Percentiles rank a stretch among this genome's conserved stretches.
Evolutionary conservation across 2,888 invertebrate genomes (phyloP).

Genomic region (Ormyrus thymus): DNA sequence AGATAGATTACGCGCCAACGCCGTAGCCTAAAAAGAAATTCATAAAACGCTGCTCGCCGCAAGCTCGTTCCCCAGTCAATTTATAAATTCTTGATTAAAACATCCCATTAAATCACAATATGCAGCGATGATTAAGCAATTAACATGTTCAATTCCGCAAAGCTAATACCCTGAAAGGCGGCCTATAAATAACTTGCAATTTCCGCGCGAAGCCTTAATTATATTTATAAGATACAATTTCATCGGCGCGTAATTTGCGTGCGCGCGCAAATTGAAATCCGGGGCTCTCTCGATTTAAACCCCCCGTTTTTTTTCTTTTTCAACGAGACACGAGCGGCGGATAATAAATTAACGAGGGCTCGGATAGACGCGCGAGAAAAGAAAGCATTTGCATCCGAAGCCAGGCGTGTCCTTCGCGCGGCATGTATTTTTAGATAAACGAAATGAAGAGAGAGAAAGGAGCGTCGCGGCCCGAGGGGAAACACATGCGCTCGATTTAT

Average conservation of each 20-base stretch:
- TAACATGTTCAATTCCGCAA: too few species aligned
- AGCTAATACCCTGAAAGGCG: not conserved
- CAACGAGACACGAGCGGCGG: constrained; percentile 1
- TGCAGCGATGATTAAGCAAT: not conserved
- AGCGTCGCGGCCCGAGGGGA: constrained; percentile 16
- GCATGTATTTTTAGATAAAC: constrained; percentile 47
- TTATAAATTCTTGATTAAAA: not conserved
- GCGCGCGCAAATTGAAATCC: constrained; percentile 52
- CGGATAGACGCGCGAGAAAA: constrained; percentile 38
- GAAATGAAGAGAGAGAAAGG: constrained; percentile 31
- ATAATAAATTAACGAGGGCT: constrained; percentile 44
- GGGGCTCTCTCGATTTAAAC: constrained; percentile 47
- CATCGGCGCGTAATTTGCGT: constrained; percentile 41
- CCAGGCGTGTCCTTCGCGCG: constrained; percentile 38
- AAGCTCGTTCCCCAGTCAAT: not conserved
- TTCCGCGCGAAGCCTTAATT: constrained; percentile 24
- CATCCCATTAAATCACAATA: not conserved
- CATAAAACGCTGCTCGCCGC: too few species aligned
- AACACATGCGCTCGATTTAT: constrained; percentile 51
- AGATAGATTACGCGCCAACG: too few species aligned
- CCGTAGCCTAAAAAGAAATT: too few species aligned
- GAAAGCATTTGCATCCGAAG: constrained; percentile 41
- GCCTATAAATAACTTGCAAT: too few species aligned
- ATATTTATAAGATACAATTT: constrained; percentile 14
- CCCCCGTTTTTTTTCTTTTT: constrained; percentile 7